phyloP scores from a whole-genome alignment of 2,113 vertebrate species.

The Thymallus thymallus region DNA sequence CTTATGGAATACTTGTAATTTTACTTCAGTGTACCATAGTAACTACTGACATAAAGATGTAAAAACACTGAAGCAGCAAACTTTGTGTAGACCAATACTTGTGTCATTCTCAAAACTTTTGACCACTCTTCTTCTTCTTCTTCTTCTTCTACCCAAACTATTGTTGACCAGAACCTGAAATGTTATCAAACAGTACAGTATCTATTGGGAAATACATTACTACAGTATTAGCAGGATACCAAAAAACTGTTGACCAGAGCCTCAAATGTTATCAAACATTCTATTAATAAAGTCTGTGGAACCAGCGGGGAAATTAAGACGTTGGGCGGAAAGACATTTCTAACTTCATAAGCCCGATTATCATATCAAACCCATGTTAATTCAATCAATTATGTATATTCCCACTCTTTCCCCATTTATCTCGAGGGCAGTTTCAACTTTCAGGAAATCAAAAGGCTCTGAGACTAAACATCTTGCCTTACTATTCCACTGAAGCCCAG shows the following conservation, averaged over 20 bases:
- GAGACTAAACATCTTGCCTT: conserved; percentile 59
- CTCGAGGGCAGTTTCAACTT: conserved; percentile 64
- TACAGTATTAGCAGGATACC: neutral
- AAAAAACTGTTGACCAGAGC: neutral
- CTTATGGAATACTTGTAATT: too few relatives aligned
- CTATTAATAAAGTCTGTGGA: conserved; percentile 30
- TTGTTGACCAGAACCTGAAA: too few relatives aligned
- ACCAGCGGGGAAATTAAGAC: conserved; percentile 49
- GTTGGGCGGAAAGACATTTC: conserved; percentile 46
- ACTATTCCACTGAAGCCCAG: conserved; percentile 59
- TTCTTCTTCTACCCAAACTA: too few relatives aligned
- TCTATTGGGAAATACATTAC: neutral
- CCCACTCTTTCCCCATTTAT: conserved; percentile 26
- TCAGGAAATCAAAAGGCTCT: conserved; percentile 67
- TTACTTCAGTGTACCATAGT: too few relatives aligned
- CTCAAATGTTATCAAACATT: neutral
- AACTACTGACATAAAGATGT: too few relatives aligned
- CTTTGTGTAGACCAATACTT: too few relatives aligned
- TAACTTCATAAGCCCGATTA: conserved; percentile 59
- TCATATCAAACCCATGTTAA: conserved; percentile 62
- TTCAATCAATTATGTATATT: conserved; percentile 66
- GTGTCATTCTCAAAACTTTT: too few relatives aligned
- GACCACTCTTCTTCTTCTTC: too few relatives aligned
- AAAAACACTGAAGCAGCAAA: too few relatives aligned
- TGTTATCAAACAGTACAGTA: too few relatives aligned